phyloP scores from a whole-genome alignment of 2,888 invertebrate genomes.

The Cotesia congregata region DNA sequence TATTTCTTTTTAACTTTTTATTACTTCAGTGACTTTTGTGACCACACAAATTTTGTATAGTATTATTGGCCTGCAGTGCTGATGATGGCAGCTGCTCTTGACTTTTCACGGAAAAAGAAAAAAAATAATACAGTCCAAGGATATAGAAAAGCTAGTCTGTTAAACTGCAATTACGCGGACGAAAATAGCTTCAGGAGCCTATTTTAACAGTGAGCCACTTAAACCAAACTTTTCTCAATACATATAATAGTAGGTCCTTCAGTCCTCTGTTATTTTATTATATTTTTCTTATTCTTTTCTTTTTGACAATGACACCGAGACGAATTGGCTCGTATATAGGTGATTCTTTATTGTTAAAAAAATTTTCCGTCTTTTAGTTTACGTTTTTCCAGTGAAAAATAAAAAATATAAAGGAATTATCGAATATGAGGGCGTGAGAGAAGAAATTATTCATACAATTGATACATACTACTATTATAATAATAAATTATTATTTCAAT shows the following conservation, averaged over 20 bases:
- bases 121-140: background rate
- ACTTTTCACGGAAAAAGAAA: background rate
- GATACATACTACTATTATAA: no score
- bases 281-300: background rate
- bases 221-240: conserved; percentile 46
- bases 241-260: conserved; percentile 5
- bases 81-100: conserved; percentile 44
- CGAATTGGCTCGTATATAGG: conserved; percentile 39
- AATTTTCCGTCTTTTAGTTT: background rate
- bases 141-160: conserved; percentile 43
- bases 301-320: conserved; percentile 40
- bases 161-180: conserved; percentile 53
- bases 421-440: background rate
- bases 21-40: background rate
- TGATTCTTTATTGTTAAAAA: background rate
- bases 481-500: no score
- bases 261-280: background rate
- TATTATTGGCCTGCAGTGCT: conserved; percentile 46
- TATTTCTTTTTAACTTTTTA: background rate
- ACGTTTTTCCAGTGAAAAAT: conserved; percentile 3
- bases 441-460: background rate
- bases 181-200: conserved; percentile 27
- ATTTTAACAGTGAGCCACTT: conserved; percentile 49
- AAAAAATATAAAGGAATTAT: background rate
- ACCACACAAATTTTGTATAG: conserved; percentile 8